Conservation (phyloP, 2,888 invertebrate genomes). For the Apeira syringaria region DNA sequence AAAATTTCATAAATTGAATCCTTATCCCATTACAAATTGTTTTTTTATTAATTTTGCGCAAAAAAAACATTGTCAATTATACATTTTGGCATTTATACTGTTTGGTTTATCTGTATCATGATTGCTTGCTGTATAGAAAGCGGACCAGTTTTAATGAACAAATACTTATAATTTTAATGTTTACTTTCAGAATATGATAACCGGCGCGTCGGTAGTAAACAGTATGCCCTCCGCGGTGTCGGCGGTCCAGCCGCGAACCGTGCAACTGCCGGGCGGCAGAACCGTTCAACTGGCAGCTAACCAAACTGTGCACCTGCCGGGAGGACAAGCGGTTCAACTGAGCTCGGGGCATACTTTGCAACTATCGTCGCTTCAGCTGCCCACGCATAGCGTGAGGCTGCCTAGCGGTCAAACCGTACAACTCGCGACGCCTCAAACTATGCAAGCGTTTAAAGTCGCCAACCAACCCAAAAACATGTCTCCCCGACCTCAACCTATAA, state of each 20-base stretch:
- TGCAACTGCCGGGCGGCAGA: constrained; percentile 65
- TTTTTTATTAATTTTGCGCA: too few relatives aligned
- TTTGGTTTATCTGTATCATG: too few relatives aligned
- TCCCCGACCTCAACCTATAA: constrained; percentile 46
- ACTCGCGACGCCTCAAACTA: constrained; percentile 58
- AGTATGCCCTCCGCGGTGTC: constrained; percentile 50
- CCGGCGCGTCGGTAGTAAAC: constrained; percentile 53
- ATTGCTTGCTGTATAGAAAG: too few relatives aligned
- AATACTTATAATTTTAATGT: too few relatives aligned
- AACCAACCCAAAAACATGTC: constrained; percentile 44
- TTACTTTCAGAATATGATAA: constrained; percentile 55
- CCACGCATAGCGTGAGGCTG: constrained; percentile 65
- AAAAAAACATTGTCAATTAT: too few relatives aligned
- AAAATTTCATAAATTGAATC: too few relatives aligned
- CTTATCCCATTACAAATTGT: too few relatives aligned
- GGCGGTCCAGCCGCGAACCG: constrained; percentile 54
- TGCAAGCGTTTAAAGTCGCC: constrained; percentile 54
- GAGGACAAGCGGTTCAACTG: constrained; percentile 52
- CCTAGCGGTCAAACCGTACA: constrained; percentile 74
- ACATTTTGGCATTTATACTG: too few relatives aligned
- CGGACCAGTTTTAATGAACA: too few relatives aligned
- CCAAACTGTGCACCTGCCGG: constrained; percentile 61
- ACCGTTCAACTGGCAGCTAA: constrained; percentile 64
- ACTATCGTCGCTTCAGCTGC: constrained; percentile 59
- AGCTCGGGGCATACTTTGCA: constrained; percentile 59